These are phyloP conservation scores for Leucoraja ocellata DNA, from an alignment of 2,797 vertebrate species.

Conservation along the genomic window DNA sequence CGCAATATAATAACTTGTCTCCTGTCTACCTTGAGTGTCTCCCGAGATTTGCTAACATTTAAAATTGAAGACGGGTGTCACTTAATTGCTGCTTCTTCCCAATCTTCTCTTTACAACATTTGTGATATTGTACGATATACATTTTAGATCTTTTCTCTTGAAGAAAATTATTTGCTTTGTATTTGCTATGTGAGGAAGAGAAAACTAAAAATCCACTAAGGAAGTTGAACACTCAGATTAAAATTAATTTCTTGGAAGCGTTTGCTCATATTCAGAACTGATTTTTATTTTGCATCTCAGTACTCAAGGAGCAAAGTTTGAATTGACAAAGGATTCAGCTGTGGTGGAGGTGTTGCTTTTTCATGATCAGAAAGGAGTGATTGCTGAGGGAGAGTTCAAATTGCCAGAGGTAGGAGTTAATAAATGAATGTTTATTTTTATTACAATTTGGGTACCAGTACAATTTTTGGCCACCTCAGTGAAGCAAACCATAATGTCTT, in stretches of 20 bases:
- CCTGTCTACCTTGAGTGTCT: background rate
- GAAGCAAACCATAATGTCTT: background rate
- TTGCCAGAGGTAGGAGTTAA: background rate
- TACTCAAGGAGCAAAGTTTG: background rate
- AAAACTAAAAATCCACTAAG: background rate
- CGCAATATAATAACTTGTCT: background rate
- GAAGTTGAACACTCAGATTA: background rate
- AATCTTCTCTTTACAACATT: background rate
- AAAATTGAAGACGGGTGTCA: background rate
- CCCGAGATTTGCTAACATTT: background rate
- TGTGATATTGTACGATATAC: background rate
- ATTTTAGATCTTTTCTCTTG: background rate
- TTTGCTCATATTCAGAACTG: background rate
- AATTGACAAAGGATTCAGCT: background rate
- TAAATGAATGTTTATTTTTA: background rate
- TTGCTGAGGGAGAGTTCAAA: background rate
- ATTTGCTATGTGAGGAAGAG: background rate
- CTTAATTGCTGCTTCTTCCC: background rate
- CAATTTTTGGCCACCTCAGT: background rate
- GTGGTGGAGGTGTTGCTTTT: constrained; percentile 4
- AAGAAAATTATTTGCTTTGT: background rate
- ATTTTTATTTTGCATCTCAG: constrained; percentile 7
- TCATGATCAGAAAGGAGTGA: background rate
- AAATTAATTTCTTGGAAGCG: background rate
- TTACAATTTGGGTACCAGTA: background rate